Evolutionary conservation across 2,113 vertebrate genomes (phyloP), one percentile per base, ranked within the genome.

Genomic region (Ailurus styani): DNA sequence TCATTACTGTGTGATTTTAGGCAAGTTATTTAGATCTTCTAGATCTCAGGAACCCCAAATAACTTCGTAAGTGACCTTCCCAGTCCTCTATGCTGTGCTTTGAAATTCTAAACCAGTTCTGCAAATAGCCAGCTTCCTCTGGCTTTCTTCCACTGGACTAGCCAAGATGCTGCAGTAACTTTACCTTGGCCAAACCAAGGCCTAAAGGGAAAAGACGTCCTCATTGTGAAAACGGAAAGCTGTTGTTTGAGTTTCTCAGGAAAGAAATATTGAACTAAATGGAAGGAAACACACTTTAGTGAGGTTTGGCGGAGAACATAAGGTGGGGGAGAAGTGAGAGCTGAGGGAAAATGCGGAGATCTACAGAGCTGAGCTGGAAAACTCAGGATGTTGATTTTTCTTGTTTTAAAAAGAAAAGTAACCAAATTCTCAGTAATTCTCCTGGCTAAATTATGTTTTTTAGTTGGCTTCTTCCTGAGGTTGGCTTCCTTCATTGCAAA

Each of bases 91-190:
- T 34, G 40, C 23, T 68, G 14, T 79, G 37, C 5, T 96, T 84
- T 93, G 79, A 93, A 97, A 96, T 96, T 96, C 25, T 77, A 97
- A 87, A 92, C 79, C 54, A 45, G 62, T 81, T 93, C 82, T 55
- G 6, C 54, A 94, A 54, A 94, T 66, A 95, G 50, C 37, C 50
- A 86, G 20, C 57, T 87, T 45, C 79, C 27, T 87, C 54, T 93
- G 96, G 75, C 25, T 93, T 93, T 45, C 60, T 84, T 94, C 91
- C 87, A 85, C 0, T 45, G 14, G 45, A 52, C 5, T 4, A 73
- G 42, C 42, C 77, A 88, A 95, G 40, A 45, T 29, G 17, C 54
- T 64, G 66, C 27, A 42, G 42, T 75, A 55, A 82, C 31, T 55
- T 72, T 64, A 64, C 37, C 68, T 85, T 45, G 57, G 54, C 12